Percentiles rank a stretch among this genome's conserved stretches.
phyloP scores from a whole-genome alignment of 2,797 vertebrate species.

The Propithecus deckenii region DNA sequence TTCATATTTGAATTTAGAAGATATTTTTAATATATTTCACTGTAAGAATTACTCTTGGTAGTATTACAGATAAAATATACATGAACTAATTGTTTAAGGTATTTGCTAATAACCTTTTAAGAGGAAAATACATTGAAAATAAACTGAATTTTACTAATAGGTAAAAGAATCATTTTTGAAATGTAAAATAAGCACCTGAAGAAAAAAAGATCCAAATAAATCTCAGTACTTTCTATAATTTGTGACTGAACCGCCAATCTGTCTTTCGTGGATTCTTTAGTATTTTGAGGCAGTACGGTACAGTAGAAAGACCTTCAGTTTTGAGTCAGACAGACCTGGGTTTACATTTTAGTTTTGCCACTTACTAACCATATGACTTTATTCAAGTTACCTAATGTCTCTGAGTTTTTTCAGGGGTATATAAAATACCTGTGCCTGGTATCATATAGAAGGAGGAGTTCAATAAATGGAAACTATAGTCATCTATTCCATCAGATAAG shows the following conservation, averaged over 20 bases:
- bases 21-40: neutral
- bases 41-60: constrained; percentile 22
- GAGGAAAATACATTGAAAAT: neutral
- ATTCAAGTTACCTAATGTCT: constrained; percentile 24
- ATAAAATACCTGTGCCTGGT: neutral
- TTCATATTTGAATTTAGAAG: constrained; percentile 56
- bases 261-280: constrained; percentile 4
- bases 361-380: neutral
- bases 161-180: constrained; percentile 46
- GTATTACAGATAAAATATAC: neutral
- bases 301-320: constrained; percentile 13
- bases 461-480: constrained; percentile 1
- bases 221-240: constrained; percentile 14
- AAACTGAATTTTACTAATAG: constrained; percentile 16
- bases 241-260: neutral
- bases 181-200: constrained; percentile 47
- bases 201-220: constrained; percentile 14
- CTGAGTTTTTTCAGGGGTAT: neutral
- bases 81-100: constrained; percentile 15
- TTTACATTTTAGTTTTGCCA: constrained; percentile 48
- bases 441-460: neutral
- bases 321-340: neutral
- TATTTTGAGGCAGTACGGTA: neutral
- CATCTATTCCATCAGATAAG: neutral
- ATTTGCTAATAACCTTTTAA: neutral